phyloP scores from a whole-genome alignment of 2,113 vertebrate genomes.

The Otolemur garnettii region DNA sequence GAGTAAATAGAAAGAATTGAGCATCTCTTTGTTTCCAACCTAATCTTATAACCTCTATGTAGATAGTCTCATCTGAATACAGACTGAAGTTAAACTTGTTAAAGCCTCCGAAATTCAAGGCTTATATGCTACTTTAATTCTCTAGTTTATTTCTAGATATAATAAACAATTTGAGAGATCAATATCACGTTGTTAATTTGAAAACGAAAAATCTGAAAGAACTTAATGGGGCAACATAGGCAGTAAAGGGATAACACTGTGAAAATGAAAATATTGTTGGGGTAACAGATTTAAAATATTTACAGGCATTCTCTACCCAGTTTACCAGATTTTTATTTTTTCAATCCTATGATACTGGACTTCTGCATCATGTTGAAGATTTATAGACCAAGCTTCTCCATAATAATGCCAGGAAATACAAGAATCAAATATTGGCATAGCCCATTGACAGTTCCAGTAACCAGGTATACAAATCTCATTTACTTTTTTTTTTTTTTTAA shows the following conservation, averaged over 20 bases:
- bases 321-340: background rate
- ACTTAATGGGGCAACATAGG: background rate
- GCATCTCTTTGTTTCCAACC: slow-evolving; percentile 5
- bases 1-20: slow-evolving; percentile 35
- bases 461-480: background rate
- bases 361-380: slow-evolving; percentile 18
- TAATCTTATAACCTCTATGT: background rate
- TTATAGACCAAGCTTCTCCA: background rate
- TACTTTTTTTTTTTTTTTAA: background rate
- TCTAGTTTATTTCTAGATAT: slow-evolving; percentile 16
- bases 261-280: slow-evolving; percentile 26
- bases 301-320: background rate
- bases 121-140: background rate
- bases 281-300: slow-evolving; percentile 1
- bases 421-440: background rate
- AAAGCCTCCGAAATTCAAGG: background rate
- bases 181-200: background rate
- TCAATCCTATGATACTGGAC: background rate
- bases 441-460: background rate
- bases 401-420: background rate
- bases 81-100: background rate
- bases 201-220: background rate
- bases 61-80: background rate
- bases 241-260: background rate
- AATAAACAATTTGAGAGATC: slow-evolving; percentile 15